Conservation (phyloP, 2,888 invertebrate genomes). For the Hypercompe scribonia region DNA sequence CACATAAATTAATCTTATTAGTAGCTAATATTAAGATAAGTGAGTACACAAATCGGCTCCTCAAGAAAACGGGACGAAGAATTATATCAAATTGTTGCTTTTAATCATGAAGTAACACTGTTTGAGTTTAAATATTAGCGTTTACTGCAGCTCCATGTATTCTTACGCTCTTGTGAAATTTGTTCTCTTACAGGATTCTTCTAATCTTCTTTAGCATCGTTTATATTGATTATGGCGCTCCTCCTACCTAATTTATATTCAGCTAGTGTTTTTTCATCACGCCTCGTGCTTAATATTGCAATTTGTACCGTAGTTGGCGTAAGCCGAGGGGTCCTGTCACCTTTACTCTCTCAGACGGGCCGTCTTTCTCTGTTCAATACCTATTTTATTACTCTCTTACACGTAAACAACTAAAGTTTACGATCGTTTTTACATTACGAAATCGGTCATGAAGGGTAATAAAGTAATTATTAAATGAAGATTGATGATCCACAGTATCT, state of each 20-base stretch:
- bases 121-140: neutral
- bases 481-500: conserved; percentile 56
- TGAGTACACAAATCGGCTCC: too few relatives aligned
- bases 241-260: conserved; percentile 86
- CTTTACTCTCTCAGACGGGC: conserved; percentile 75
- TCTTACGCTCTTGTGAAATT: conserved; percentile 80
- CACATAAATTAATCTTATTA: too few relatives aligned
- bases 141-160: conserved; percentile 58
- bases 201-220: conserved; percentile 87
- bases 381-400: conserved; percentile 76
- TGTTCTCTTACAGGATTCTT: conserved; percentile 85
- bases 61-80: neutral
- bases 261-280: conserved; percentile 87
- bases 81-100: neutral
- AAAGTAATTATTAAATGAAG: conserved; percentile 73
- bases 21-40: neutral
- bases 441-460: conserved; percentile 63
- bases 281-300: conserved; percentile 86
- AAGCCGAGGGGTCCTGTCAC: conserved; percentile 83
- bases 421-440: conserved; percentile 69
- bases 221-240: conserved; percentile 87
- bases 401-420: conserved; percentile 77
- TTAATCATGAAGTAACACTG: neutral
- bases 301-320: conserved; percentile 86
- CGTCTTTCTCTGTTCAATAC: conserved; percentile 70